These are phyloP conservation scores for Hyperoplus immaculatus DNA, from an alignment of 2,797 vertebrate species.

Conservation along the genomic window DNA sequence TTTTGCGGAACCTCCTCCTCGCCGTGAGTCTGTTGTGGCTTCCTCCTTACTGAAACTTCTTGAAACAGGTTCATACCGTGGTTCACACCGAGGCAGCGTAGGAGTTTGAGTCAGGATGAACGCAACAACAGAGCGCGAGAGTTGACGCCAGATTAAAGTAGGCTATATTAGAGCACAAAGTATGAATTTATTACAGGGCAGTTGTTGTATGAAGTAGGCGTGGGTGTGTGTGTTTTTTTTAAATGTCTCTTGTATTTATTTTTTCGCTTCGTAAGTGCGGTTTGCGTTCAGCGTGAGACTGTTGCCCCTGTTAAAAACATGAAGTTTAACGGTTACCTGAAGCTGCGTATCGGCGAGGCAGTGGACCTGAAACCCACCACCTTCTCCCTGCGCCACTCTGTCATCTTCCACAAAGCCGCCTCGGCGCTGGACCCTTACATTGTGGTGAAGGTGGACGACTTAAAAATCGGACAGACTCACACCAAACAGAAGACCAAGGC, in stretches of 20 bases:
- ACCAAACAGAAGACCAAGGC: slow-evolving; percentile 95
- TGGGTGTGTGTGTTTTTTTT: background rate
- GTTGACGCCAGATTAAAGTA: background rate
- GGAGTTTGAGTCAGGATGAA: slow-evolving; percentile 4
- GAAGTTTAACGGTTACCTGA: slow-evolving; percentile 96
- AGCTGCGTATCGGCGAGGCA: slow-evolving; percentile 94
- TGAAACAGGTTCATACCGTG: slow-evolving; percentile 21
- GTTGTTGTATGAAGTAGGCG: background rate
- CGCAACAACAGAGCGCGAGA: background rate
- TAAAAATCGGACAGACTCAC: slow-evolving; percentile 93
- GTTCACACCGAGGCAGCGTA: background rate
- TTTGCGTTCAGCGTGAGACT: background rate
- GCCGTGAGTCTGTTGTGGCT: slow-evolving; percentile 60
- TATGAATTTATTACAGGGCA: background rate
- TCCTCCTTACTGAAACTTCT: slow-evolving; percentile 62
- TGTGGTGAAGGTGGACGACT: slow-evolving; percentile 95
- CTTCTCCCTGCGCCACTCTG: slow-evolving; percentile 91
- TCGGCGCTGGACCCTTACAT: slow-evolving; percentile 94
- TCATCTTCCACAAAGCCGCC: slow-evolving; percentile 91
- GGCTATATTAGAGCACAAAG: background rate
- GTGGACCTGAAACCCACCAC: slow-evolving; percentile 94
- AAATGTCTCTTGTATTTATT: background rate
- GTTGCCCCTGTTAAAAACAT: slow-evolving; percentile 57
- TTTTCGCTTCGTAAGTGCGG: background rate
- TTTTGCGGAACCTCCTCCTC: slow-evolving; percentile 71